These are phyloP conservation scores for Isotomurus palustris DNA, from an alignment of 2,888 invertebrate genomes.

Conservation along the genomic window DNA sequence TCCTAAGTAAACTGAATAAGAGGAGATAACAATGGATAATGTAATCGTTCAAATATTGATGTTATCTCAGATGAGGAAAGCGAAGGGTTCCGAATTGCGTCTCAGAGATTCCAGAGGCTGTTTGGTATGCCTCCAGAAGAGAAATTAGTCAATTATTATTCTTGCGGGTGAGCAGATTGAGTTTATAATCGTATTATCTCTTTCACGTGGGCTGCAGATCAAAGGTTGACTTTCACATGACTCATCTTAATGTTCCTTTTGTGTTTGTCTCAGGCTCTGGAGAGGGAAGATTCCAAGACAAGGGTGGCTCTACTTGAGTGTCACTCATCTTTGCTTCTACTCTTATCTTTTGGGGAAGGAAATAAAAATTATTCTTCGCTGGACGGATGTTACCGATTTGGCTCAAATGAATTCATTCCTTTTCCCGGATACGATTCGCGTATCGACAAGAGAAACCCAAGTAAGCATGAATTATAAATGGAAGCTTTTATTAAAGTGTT, in stretches of 20 bases:
- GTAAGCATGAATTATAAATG: conserved; percentile 49
- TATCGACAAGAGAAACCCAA: conserved; percentile 74
- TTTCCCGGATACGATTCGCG: conserved; percentile 79
- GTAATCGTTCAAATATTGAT: no score
- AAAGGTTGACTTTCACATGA: neutral
- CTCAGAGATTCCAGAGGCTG: conserved; percentile 76
- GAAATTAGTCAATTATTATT: conserved; percentile 90
- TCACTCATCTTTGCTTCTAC: conserved; percentile 93
- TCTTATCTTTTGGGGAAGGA: conserved; percentile 89
- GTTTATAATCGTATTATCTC: neutral
- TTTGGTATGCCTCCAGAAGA: conserved; percentile 91
- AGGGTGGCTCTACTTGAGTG: conserved; percentile 94
- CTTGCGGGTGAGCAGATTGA: conserved; percentile 68
- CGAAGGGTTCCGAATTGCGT: conserved; percentile 68
- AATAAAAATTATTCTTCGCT: conserved; percentile 79
- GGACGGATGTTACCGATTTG: conserved; percentile 81
- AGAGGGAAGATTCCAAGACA: conserved; percentile 89
- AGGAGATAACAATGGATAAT: conserved; percentile 10
- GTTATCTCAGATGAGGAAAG: conserved; percentile 81
- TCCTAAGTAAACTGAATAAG: conserved; percentile 19
- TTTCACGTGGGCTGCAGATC: neutral
- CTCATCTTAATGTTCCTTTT: no score
- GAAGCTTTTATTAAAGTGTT: conserved; percentile 1
- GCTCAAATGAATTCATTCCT: conserved; percentile 70
- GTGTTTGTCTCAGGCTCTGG: no score